Base-by-base conservation (phyloP, 1,140 invertebrate species). In the Vanessa atalanta region DNA sequence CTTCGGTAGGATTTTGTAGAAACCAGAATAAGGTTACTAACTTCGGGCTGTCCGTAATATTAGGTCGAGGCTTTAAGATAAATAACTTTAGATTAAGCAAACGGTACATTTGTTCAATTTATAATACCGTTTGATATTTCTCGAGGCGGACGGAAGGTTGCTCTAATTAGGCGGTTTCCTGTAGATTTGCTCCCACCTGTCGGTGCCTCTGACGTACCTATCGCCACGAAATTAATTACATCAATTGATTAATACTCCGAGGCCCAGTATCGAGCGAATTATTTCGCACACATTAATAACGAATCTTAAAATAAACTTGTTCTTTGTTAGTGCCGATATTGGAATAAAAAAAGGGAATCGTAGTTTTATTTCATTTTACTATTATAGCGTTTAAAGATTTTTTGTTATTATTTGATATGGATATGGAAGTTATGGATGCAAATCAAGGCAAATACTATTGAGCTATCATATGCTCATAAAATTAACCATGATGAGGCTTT, bases 131-230 rank as follows among this genome's bases (percentile, higher is more conserved):
- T 83, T 73, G 75, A 80, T 83, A 74, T 83, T 81, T 79, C 74
- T 80, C 77, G 71, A 77, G 66, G 78, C 72, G 79, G 78, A 78
- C 81, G 85, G 84, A 84, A 85, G 85, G 85, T 78, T 79, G 77
- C 64, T 81, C 70, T 91, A 90, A 91, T 90, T 91, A 89, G 78
- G 65, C 77, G 65, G 85, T 88, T 92, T 92, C 90, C 90, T 89
- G 87, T 89, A 89, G 86, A 92, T 92, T 90, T 88, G 83, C 85
- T 69, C 79, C 79, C 90, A 92, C 90, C 90, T 90, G 90, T 84
- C 79, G 73, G 84, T 89, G 87, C 73, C 67, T 26, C 82, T 88
- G 88, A 90, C 87, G 83, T 79, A 82, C 83, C 87, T 87, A 86
- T 84, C 83, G 57, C 77, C 78, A 53, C 77, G 47, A 80, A 88